These are phyloP conservation scores for Leucania comma DNA, from an alignment of 2,888 invertebrate species.

Conservation along the genomic window DNA sequence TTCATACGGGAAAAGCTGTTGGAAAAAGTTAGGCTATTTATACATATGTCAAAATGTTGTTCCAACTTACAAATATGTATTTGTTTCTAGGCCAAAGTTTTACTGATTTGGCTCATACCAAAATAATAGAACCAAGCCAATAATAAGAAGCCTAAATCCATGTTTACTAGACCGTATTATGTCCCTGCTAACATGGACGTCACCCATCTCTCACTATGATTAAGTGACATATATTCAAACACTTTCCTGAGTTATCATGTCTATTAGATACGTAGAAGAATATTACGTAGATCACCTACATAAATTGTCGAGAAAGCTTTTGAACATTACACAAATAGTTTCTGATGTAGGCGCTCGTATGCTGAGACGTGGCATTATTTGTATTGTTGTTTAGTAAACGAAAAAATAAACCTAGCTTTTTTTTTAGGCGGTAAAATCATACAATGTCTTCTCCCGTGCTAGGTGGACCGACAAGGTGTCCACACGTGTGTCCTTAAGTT, in stretches of 20 bases:
- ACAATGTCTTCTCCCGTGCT: too few relatives aligned
- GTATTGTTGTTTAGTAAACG: constrained; percentile 3
- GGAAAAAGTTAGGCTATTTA: too few relatives aligned
- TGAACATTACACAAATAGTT: constrained; percentile 12
- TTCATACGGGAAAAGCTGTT: too few relatives aligned
- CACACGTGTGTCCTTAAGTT: too few relatives aligned
- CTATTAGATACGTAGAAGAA: neutral
- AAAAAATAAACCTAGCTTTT: neutral
- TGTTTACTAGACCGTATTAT: neutral
- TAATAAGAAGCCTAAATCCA: neutral
- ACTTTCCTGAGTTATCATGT: constrained; percentile 1
- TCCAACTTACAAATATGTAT: too few relatives aligned
- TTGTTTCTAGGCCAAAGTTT: too few relatives aligned
- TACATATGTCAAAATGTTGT: too few relatives aligned
- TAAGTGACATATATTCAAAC: constrained; percentile 12
- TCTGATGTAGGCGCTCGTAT: neutral
- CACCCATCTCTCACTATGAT: constrained; percentile 2
- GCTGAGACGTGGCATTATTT: neutral
- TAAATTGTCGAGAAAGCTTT: constrained; percentile 28
- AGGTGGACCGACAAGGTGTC: too few relatives aligned
- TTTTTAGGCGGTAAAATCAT: too few relatives aligned
- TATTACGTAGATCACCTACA: neutral
- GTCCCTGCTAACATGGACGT: neutral
- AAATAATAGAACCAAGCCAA: neutral
- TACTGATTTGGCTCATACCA: neutral